A percentile compares a stretch with the other conserved stretches of the same genome.
These are phyloP conservation scores for Enteromius argenteus DNA, from an alignment of 2,797 vertebrate genomes.

Conservation along the genomic window DNA sequence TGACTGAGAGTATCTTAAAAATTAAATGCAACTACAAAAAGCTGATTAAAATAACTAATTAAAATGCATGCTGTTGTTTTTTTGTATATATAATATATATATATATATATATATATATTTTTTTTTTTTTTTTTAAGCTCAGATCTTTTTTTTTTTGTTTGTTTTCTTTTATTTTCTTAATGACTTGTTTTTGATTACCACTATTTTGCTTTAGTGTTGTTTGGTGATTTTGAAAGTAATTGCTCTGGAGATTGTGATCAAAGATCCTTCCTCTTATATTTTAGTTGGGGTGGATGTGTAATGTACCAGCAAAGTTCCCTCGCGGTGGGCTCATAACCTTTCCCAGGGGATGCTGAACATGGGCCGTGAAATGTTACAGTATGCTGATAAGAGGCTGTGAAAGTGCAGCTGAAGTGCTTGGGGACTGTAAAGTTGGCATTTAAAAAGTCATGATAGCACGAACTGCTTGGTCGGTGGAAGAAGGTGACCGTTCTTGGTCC, in stretches of 20 bases:
- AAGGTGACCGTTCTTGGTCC: slow-evolving; percentile 18
- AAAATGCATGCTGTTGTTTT: too few relatives aligned
- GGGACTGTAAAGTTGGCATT: slow-evolving; percentile 38
- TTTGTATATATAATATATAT: too few relatives aligned
- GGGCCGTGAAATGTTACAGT: slow-evolving; percentile 32
- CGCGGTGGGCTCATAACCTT: slow-evolving; percentile 28
- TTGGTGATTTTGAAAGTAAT: background rate
- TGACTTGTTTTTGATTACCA: background rate
- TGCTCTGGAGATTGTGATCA: background rate
- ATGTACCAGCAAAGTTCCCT: slow-evolving; percentile 3
- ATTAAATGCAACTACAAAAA: background rate
- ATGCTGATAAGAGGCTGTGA: slow-evolving; percentile 46
- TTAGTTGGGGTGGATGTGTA: background rate
- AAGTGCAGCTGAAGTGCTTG: slow-evolving; percentile 39
- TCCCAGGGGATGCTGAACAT: slow-evolving; percentile 12
- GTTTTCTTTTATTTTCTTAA: background rate
- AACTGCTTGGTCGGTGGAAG: background rate
- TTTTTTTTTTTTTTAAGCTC: background rate
- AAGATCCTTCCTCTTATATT: background rate
- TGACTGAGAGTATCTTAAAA: background rate
- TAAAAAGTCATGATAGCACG: slow-evolving; percentile 30
- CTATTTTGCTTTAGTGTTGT: background rate
- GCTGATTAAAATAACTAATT: too few relatives aligned
- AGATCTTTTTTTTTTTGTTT: background rate
- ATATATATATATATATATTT: background rate